Evolutionary conservation across 2,113 vertebrate species (phyloP).

Genomic region (Sapajus apella): DNA sequence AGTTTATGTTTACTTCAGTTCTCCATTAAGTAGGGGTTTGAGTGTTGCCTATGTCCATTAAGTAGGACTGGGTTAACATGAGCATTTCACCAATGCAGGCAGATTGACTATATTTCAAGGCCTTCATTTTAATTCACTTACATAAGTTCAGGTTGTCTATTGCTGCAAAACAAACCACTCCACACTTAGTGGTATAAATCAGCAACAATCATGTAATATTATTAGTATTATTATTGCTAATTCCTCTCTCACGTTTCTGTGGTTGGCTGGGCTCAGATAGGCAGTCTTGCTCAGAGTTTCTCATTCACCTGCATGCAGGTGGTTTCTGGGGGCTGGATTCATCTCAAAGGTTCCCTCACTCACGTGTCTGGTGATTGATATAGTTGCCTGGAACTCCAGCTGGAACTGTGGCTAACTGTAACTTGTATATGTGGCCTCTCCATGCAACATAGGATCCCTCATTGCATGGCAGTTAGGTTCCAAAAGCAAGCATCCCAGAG

Average conservation of each 20-base stretch:
- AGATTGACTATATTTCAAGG: not conserved
- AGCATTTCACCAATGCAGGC: not conserved
- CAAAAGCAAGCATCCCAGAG: not conserved
- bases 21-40: not conserved
- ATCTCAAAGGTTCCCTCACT: not conserved
- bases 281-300: not conserved
- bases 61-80: not conserved
- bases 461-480: not conserved
- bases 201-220: conserved; percentile 17
- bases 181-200: not conserved
- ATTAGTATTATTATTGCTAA: not conserved
- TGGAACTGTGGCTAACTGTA: not conserved
- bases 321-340: not conserved
- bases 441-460: not conserved
- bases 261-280: not conserved
- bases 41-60: not conserved
- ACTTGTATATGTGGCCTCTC: not conserved
- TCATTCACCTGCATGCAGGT: not conserved
- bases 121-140: conserved; percentile 14
- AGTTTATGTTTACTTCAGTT: conserved; percentile 39
- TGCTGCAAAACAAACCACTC: not conserved
- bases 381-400: not conserved
- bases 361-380: not conserved
- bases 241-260: conserved; percentile 7
- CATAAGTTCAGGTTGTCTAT: not conserved